Conservation (phyloP, 2,113 vertebrate species). For the Epinephelus moara region DNA sequence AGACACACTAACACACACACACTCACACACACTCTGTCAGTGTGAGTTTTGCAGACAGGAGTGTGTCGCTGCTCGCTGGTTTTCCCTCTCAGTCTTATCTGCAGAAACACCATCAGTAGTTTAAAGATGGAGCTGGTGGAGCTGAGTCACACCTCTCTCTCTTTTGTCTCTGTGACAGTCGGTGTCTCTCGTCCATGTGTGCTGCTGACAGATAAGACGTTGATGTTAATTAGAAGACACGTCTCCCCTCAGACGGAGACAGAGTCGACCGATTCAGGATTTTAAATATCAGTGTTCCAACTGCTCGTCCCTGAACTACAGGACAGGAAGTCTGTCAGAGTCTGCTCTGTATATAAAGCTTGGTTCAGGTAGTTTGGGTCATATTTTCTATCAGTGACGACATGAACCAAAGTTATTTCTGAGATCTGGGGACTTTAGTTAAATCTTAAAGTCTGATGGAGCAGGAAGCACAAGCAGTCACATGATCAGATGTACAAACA, state of each 20-base stretch:
- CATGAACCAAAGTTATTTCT: too few relatives aligned
- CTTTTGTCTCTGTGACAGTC: constrained; percentile 43
- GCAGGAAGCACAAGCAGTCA: too few relatives aligned
- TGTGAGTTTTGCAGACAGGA: constrained; percentile 29
- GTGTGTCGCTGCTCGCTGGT: constrained; percentile 39
- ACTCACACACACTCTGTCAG: neutral
- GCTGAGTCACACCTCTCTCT: constrained; percentile 9
- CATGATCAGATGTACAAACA: too few relatives aligned
- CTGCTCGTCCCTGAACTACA: too few relatives aligned
- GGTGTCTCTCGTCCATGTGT: constrained; percentile 40
- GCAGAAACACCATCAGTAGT: constrained; percentile 48
- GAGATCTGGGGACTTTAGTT: too few relatives aligned
- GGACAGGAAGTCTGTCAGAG: too few relatives aligned
- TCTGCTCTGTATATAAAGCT: too few relatives aligned
- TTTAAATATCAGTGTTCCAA: neutral
- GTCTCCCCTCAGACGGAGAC: constrained; percentile 32
- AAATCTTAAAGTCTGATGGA: too few relatives aligned
- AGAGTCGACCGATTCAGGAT: neutral
- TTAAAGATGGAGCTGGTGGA: constrained; percentile 41
- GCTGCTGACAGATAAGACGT: constrained; percentile 62
- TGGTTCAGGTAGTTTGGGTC: too few relatives aligned
- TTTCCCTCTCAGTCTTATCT: constrained; percentile 54
- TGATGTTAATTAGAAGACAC: constrained; percentile 65
- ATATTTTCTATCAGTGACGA: too few relatives aligned
- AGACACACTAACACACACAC: constrained; percentile 8